Evolutionary conservation across 1,140 invertebrate species (phyloP).

Genomic region (Drosophila eugracilis): DNA sequence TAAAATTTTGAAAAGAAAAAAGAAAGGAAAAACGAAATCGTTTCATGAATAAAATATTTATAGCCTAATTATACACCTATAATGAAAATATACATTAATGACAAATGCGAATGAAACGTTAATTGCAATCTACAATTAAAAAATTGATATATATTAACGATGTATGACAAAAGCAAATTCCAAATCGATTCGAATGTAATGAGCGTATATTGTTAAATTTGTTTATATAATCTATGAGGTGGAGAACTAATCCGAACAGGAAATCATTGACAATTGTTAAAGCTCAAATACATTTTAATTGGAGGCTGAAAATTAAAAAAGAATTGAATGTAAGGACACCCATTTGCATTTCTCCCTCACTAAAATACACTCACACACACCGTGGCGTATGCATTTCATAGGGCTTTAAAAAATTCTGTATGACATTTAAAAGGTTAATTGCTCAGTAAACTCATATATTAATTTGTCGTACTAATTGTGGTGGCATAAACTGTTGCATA

Average conservation of each 20-base stretch:
- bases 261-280: constrained; percentile 73
- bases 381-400: neutral
- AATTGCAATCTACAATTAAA: constrained; percentile 43
- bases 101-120: constrained; percentile 15
- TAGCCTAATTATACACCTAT: constrained; percentile 57
- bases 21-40: constrained; percentile 2
- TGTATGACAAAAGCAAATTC: constrained; percentile 9
- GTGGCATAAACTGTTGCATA: neutral
- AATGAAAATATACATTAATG: constrained; percentile 56
- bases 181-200: constrained; percentile 45
- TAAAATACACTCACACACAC: constrained; percentile 2
- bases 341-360: constrained; percentile 38
- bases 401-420: neutral
- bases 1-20: constrained; percentile 11
- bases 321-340: constrained; percentile 10
- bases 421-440: neutral
- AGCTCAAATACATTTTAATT: constrained; percentile 65
- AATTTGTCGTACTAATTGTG: neutral
- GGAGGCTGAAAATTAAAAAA: constrained; percentile 12
- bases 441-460: neutral
- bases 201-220: constrained; percentile 79
- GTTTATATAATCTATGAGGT: constrained; percentile 84
- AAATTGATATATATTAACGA: constrained; percentile 22
- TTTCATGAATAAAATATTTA: constrained; percentile 38
- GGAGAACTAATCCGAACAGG: constrained; percentile 33